Evolutionary conservation across 1,140 invertebrate species (phyloP), one percentile per base, ranked within the genome.

Genomic region (Oryzaephilus surinamensis): DNA sequence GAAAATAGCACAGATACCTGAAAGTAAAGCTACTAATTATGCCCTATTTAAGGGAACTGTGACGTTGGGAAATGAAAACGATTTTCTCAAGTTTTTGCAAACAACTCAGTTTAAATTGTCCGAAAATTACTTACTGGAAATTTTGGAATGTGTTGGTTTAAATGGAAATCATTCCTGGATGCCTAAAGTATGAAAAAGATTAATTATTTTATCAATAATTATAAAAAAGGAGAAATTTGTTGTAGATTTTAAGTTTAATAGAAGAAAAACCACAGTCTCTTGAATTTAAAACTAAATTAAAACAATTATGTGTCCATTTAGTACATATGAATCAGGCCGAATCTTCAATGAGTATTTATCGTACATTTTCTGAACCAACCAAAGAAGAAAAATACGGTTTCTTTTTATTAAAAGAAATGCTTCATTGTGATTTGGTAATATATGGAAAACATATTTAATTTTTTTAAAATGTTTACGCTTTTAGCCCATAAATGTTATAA

Each of bases 1-100:
- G 64, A 51, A 46, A 20, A 53, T 57, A 0, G 60, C 62, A 0
- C 52, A 63, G 7, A 46, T 69, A 2, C 19, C 38, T 4, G 38
- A 45, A 41, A 50, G 44, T 21, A 35, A 33, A 15, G 20, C 34
- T 15, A 49, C 52, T 6, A 46, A 46, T 29, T 35, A 47, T 28
- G 24, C 45, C 2, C 33, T 58, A 11, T 16, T 56, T 4, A 48
- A 47, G 17, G 57, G 57, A 13, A 32, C 58, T 12, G 38, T 47
- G 12, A 34, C 19, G 16, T 32, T 33, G 14, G 23, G 32, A 7
- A 30, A 52, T 44, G 12, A 31, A 10, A 28, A 43, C 6, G 53
- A 56, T 13, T 49, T 57, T 24, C 38, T 35, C 19, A 33, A 39
- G 28, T 30, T 39, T 27, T 15, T 46, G 10, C 23, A 26, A 8